Evolutionary conservation across 1,140 invertebrate species (phyloP), one percentile per base, ranked within the genome.

Genomic region (Drosophila ohnishii): DNA sequence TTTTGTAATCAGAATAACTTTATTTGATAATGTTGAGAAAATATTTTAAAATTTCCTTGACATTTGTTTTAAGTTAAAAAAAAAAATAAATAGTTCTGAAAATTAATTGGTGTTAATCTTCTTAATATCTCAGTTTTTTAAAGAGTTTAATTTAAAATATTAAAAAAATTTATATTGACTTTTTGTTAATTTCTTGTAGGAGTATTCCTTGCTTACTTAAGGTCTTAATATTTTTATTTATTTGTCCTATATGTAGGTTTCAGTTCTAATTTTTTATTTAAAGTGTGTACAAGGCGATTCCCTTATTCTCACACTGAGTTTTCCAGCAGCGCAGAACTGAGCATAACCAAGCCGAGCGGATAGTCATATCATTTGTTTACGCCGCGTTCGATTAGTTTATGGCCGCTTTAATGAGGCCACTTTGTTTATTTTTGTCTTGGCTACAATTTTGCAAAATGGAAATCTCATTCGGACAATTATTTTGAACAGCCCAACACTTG

Each of bases 341-440:
- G 25, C 25, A 28, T 32, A 42, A 25, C 14, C 11, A 53, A 64
- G 61, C 30, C 55, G 22, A 61, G 32, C 35, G 50, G 45, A 71
- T 63, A 19, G 16, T 13, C 45, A 8, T 9, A 76, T 65, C 82
- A 87, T 87, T 87, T 87, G 84, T 88, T 88, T 88, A 87, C 78
- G 75, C 75, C 70, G 83, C 82, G 69, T 78, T 83, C 74, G 83
- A 86, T 79, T 86, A 71, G 66, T 87, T 86, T 75, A 86, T 82
- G 75, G 74, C 64, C 47, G 16, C 47, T 55, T 40, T 82, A 86
- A 86, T 86, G 83, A 82, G 83, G 83, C 79, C 71, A 59, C 72
- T 75, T 80, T 87, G 78, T 82, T 85, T 85, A 85, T 87, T 82
- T 87, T 82, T 40, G 71, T 84, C 53, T 53, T 59, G 16, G 75